These are phyloP conservation scores for Cyprinella venusta DNA, from an alignment of 2,797 vertebrate species.

Conservation along the genomic window DNA sequence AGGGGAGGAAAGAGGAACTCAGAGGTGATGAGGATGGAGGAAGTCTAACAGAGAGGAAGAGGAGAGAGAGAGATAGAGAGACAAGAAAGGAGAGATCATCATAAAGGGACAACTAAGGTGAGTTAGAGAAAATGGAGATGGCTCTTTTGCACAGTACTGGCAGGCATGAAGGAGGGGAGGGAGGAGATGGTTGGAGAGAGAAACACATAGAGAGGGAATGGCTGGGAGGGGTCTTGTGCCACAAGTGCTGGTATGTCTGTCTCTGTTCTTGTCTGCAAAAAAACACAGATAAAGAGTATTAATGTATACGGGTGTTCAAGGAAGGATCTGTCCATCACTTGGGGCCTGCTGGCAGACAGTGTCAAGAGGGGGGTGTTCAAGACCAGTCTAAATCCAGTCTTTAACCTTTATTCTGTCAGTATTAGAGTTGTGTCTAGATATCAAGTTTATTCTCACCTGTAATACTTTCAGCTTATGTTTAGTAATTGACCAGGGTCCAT, in stretches of 20 bases:
- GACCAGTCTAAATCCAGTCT: conserved; percentile 1
- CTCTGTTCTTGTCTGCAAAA: conserved; percentile 55
- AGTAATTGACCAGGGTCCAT: not conserved
- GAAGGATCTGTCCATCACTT: conserved; percentile 33
- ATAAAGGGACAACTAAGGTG: conserved; percentile 49
- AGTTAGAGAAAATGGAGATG: conserved; percentile 44
- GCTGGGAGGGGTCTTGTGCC: conserved; percentile 60
- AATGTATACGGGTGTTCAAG: conserved; percentile 9
- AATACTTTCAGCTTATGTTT: not conserved
- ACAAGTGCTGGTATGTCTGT: conserved; percentile 67
- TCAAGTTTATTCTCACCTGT: conserved; percentile 22
- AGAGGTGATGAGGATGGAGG: conserved; percentile 66
- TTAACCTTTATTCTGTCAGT: not conserved
- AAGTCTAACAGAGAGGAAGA: conserved; percentile 66
- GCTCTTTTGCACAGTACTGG: conserved; percentile 46
- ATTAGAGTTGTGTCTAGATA: not conserved
- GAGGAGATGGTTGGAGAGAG: conserved; percentile 61
- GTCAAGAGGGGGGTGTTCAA: not conserved
- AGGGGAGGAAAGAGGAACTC: conserved; percentile 59
- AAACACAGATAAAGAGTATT: conserved; percentile 28
- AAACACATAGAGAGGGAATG: conserved; percentile 62
- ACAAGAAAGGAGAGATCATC: conserved; percentile 42
- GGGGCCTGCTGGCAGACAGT: conserved; percentile 46
- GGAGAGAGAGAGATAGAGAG: conserved; percentile 57
- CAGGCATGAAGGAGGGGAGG: conserved; percentile 57